Percentiles rank a stretch among this genome's conserved stretches.
Evolutionary conservation across 2,113 vertebrate genomes (phyloP).

Genomic region (Bucco capensis): DNA sequence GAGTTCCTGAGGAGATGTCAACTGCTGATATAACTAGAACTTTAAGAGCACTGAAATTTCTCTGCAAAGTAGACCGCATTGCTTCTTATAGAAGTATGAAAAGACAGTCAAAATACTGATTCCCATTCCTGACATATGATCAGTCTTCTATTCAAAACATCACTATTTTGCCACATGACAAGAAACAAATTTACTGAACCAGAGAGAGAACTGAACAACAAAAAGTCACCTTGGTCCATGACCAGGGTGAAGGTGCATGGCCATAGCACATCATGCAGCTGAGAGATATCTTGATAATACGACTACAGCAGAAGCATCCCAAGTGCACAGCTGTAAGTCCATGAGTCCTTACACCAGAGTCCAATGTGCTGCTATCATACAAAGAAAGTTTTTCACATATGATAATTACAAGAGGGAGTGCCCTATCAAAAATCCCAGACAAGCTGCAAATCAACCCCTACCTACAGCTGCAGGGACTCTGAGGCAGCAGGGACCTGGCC

Average conservation of each 20-base stretch:
- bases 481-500: neutral
- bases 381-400: neutral
- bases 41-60: neutral
- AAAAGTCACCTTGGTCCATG: neutral
- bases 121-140: neutral
- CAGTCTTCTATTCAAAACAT: neutral
- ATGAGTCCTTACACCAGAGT: neutral
- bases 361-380: neutral
- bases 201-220: neutral
- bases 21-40: neutral
- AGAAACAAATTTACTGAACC: neutral
- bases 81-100: neutral
- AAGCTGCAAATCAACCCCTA: neutral
- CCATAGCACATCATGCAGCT: rapidly evolving
- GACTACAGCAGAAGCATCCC: neutral
- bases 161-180: neutral
- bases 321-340: neutral
- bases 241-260: neutral
- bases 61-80: neutral
- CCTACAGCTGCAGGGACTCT: neutral
- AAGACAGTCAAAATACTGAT: neutral
- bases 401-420: neutral
- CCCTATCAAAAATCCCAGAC: neutral
- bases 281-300: neutral
- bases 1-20: neutral